These are phyloP conservation scores for Phalloptychus januarius DNA, from an alignment of 2,797 vertebrate genomes.

Conservation along the genomic window DNA sequence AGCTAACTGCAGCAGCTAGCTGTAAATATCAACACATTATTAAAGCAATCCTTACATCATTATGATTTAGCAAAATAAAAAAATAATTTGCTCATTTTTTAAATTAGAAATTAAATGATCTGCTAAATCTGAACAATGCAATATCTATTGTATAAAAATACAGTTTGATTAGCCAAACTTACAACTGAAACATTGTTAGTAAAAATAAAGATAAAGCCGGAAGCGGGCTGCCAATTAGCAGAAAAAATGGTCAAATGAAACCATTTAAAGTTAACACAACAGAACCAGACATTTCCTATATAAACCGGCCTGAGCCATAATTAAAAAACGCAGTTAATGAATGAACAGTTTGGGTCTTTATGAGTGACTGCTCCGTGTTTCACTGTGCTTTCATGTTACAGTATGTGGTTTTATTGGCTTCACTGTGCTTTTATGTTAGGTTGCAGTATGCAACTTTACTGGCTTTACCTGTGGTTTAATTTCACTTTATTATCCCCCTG, in stretches of 20 bases:
- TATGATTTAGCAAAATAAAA: not conserved
- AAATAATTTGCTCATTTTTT: not conserved
- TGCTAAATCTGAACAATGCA: not conserved
- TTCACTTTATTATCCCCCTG: conserved; percentile 54
- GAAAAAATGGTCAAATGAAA: conserved; percentile 8
- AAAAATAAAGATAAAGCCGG: not conserved
- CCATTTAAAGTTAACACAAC: conserved; percentile 1
- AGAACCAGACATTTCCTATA: conserved; percentile 11
- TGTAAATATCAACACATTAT: not conserved
- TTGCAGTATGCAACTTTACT: conserved; percentile 57
- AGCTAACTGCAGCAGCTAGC: not conserved
- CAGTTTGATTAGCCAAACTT: not conserved
- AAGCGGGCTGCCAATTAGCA: conserved; percentile 2
- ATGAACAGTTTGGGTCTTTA: conserved; percentile 34
- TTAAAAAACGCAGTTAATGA: conserved; percentile 45
- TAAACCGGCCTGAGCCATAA: conserved; percentile 23
- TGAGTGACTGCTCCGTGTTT: conserved; percentile 37
- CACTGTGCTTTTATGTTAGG: conserved; percentile 61
- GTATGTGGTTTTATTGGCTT: conserved; percentile 57
- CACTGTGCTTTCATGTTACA: conserved; percentile 65
- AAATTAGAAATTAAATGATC: not conserved
- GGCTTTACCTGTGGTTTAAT: conserved; percentile 49
- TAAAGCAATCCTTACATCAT: not conserved
- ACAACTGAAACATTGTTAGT: not conserved
- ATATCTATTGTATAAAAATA: not conserved